These are phyloP conservation scores for Ciona savignyi DNA, from an alignment of 23 tunicate species.

Conservation along the genomic window DNA sequence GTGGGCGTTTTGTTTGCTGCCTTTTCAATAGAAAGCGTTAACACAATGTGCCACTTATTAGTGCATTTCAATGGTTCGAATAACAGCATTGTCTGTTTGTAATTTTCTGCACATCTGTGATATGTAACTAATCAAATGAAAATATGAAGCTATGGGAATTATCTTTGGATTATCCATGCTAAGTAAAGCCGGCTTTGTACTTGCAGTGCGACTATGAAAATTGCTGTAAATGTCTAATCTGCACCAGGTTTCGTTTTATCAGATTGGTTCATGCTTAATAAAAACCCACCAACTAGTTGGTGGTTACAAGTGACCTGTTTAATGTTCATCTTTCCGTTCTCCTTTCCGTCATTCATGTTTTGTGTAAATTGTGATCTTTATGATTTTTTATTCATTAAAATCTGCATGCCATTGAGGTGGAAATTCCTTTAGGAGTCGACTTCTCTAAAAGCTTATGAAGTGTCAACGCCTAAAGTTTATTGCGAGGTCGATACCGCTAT, in stretches of 20 bases:
- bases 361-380: background rate
- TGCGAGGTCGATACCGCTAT: no score
- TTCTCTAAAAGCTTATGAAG: no score
- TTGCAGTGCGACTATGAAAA: background rate
- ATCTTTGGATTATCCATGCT: background rate
- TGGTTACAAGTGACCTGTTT: no score
- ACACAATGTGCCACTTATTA: background rate
- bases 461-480: no score
- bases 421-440: no score
- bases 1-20: no score
- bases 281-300: no score
- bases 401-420: background rate
- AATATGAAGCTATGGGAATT: background rate
- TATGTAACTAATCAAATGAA: background rate
- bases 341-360: slow-evolving; percentile 1
- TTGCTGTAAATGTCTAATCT: no score
- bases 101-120: background rate
- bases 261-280: no score
- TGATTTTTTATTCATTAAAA: background rate
- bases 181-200: background rate
- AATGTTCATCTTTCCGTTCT: background rate
- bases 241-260: no score
- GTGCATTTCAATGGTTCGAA: background rate
- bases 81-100: background rate
- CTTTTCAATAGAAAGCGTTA: background rate